Evolutionary conservation across 2,888 invertebrate genomes (phyloP).

Genomic region (Xestoiulus laeticollis): DNA sequence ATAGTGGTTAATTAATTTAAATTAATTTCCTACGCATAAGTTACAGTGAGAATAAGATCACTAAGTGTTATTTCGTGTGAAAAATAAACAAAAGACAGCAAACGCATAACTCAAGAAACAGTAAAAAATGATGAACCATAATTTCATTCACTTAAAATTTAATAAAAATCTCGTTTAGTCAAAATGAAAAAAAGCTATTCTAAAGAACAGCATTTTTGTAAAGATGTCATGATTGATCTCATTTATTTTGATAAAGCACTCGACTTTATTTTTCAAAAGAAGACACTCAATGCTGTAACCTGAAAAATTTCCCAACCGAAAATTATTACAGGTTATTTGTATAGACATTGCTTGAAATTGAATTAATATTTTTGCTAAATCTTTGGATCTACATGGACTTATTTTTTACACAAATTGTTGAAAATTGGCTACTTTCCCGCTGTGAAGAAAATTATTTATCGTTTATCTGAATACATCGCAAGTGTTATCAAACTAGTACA

Average conservation of each 20-base stretch:
- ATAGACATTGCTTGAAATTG: not conserved
- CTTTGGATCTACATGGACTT: not conserved
- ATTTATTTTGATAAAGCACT: not conserved
- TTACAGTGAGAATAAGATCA: not conserved
- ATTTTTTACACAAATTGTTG: not conserved
- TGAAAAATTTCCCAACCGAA: not conserved
- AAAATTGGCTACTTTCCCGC: not conserved
- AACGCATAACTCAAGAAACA: not conserved
- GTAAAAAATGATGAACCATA: not conserved
- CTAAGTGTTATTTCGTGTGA: not conserved
- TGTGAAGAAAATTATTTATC: conserved; percentile 27
- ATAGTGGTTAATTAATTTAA: conserved; percentile 17
- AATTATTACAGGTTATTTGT: not conserved
- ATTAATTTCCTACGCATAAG: not conserved
- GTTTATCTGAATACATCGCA: not conserved
- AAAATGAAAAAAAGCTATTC: not conserved
- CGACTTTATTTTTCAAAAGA: not conserved
- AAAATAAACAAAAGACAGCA: not conserved
- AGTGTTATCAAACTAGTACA: not conserved
- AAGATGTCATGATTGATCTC: not conserved
- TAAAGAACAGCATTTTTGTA: not conserved
- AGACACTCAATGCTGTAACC: not conserved
- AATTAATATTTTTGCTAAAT: not conserved
- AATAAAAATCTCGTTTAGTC: not conserved
- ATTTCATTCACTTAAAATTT: not conserved